phyloP scores from a whole-genome alignment of 2,797 vertebrate genomes.

The Ambastaia sidthimunki region DNA sequence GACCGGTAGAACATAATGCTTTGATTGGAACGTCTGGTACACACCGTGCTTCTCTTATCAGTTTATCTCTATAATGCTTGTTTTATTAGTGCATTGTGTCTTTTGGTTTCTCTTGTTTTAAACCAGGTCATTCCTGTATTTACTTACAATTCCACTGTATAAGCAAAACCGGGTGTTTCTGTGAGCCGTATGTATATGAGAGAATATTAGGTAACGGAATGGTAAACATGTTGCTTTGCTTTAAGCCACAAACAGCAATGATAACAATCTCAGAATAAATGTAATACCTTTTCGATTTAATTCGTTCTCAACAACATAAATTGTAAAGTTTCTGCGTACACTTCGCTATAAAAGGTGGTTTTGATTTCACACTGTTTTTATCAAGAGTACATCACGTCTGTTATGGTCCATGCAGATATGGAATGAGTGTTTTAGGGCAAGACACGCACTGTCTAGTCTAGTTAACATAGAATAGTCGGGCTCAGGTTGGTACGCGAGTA shows the following conservation, averaged over 20 bases:
- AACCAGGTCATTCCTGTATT: neutral
- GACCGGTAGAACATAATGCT: neutral
- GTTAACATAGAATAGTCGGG: neutral
- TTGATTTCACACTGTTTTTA: constrained; percentile 27
- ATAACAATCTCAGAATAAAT: neutral
- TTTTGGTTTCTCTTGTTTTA: constrained; percentile 5
- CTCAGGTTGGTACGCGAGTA: neutral
- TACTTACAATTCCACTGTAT: neutral
- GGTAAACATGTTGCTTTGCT: neutral
- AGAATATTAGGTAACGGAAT: neutral
- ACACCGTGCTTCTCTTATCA: neutral
- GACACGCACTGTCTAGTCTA: constrained; percentile 4
- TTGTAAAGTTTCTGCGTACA: neutral
- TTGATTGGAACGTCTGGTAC: constrained; percentile 1
- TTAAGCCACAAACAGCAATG: neutral
- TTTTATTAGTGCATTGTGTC: neutral
- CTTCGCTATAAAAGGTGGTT: constrained; percentile 6
- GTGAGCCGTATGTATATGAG: neutral
- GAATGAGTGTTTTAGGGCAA: constrained; percentile 11
- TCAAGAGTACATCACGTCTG: constrained; percentile 24
- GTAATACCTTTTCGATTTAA: neutral
- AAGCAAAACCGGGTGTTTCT: constrained; percentile 6
- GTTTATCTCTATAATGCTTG: constrained; percentile 13
- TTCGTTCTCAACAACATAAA: neutral
- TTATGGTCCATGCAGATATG: constrained; percentile 2